Percentiles rank a stretch among this genome's conserved stretches.
Conservation (phyloP, 2,797 vertebrate species). For the Triplophysa yarkandensis region DNA sequence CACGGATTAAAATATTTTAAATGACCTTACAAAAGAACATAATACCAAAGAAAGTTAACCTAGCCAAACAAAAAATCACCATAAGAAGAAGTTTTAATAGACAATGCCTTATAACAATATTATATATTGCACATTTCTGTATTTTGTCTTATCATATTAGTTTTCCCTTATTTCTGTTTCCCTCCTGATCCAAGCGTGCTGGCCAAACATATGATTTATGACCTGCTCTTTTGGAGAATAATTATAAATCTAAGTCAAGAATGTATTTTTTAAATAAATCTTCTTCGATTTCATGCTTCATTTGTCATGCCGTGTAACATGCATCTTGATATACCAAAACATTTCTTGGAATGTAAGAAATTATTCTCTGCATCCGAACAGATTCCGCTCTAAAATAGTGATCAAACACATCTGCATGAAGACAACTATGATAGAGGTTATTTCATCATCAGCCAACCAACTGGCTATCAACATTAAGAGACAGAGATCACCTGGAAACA, state of each 20-base stretch:
- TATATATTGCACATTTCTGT: background rate
- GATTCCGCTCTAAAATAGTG: too few relatives aligned
- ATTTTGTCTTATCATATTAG: conserved; percentile 7
- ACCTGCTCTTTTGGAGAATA: conserved; percentile 3
- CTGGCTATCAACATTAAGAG: too few relatives aligned
- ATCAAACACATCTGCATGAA: too few relatives aligned
- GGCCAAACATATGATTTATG: background rate
- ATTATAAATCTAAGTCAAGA: conserved; percentile 49
- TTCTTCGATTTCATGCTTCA: conserved; percentile 28
- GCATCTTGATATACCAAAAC: background rate
- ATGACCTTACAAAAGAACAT: too few relatives aligned
- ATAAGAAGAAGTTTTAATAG: background rate
- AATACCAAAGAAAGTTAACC: too few relatives aligned
- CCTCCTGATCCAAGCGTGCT: background rate
- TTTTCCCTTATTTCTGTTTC: background rate
- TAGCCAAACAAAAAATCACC: background rate
- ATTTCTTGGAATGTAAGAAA: background rate
- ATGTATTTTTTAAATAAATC: background rate
- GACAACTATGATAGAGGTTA: too few relatives aligned
- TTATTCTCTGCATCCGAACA: too few relatives aligned
- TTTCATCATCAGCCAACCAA: too few relatives aligned
- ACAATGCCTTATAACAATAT: background rate
- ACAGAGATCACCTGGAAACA: too few relatives aligned
- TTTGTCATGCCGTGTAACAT: conserved; percentile 34
- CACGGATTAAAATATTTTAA: too few relatives aligned